Evolutionary conservation across 2,113 vertebrate genomes (phyloP).

Genomic region (Salvelinus namaycush): DNA sequence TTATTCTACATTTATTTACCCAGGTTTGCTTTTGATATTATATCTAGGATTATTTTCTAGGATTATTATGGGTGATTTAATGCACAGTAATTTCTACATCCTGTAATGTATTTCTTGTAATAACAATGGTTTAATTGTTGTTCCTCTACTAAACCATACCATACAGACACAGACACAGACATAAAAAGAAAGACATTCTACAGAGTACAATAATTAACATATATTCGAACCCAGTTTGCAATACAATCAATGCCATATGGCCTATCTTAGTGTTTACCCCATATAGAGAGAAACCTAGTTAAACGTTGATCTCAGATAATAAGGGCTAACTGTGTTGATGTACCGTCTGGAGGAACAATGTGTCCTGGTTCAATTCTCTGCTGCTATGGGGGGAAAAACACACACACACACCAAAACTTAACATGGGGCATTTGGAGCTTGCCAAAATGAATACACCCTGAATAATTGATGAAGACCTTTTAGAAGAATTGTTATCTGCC

Average conservation of each 20-base stretch:
- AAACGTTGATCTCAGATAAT: conserved; percentile 73
- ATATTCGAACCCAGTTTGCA: background rate
- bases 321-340: conserved; percentile 68
- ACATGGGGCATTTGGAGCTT: conserved; percentile 56
- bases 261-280: conserved; percentile 57
- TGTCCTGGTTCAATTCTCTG: conserved; percentile 28
- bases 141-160: no score
- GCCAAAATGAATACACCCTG: conserved; percentile 63
- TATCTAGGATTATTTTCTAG: no score
- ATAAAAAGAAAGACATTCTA: background rate
- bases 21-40: conserved; percentile 30
- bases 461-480: conserved; percentile 73
- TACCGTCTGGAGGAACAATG: conserved; percentile 67
- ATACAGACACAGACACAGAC: no score
- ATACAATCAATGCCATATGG: conserved; percentile 36
- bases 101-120: no score
- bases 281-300: conserved; percentile 58
- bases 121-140: no score
- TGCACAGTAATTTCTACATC: no score
- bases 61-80: no score
- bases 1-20: conserved; percentile 7
- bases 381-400: no score
- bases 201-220: background rate
- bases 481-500: conserved; percentile 62
- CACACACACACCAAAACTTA: conserved; percentile 29